Percentiles rank a stretch among this genome's conserved stretches.
phyloP scores from a whole-genome alignment of 2,888 invertebrate genomes.

The Anoplius nigerrimus region DNA sequence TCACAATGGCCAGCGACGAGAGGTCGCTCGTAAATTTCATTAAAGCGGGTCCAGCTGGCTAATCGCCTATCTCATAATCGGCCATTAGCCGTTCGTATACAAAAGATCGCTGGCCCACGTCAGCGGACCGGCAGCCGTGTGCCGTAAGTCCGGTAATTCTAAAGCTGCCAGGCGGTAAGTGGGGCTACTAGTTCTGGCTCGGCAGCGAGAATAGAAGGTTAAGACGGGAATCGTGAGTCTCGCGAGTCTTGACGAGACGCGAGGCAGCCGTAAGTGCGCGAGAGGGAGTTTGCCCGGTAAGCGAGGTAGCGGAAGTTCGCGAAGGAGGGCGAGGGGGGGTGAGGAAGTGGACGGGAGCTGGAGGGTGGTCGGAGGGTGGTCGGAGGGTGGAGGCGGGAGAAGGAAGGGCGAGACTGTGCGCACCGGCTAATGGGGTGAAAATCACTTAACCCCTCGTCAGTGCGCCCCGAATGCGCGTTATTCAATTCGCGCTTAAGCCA shows the following conservation, averaged over 20 bases:
- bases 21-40: constrained; percentile 16
- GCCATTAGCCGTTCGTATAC: constrained; percentile 19
- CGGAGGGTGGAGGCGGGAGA: constrained; percentile 23
- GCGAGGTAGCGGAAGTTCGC: neutral
- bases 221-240: neutral
- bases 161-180: neutral
- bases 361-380: constrained; percentile 16
- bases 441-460: constrained; percentile 66
- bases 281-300: no score
- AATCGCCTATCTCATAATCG: constrained; percentile 38
- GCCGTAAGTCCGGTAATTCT: neutral
- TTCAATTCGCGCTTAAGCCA: constrained; percentile 66
- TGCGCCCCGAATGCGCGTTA: constrained; percentile 59
- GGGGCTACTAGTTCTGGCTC: neutral
- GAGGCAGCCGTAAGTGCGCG: neutral
- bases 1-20: no score
- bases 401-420: constrained; percentile 17
- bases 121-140: neutral
- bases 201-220: neutral
- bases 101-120: constrained; percentile 1
- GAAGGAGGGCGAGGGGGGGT: constrained; percentile 1
- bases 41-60: constrained; percentile 30
- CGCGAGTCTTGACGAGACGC: constrained; percentile 28
- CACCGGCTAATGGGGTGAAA: constrained; percentile 61
- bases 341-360: constrained; percentile 17